A percentile compares a stretch with the other conserved stretches of the same genome.
These are phyloP conservation scores for Pachydiplax longipennis DNA, from an alignment of 2,888 invertebrate genomes.

Conservation along the genomic window DNA sequence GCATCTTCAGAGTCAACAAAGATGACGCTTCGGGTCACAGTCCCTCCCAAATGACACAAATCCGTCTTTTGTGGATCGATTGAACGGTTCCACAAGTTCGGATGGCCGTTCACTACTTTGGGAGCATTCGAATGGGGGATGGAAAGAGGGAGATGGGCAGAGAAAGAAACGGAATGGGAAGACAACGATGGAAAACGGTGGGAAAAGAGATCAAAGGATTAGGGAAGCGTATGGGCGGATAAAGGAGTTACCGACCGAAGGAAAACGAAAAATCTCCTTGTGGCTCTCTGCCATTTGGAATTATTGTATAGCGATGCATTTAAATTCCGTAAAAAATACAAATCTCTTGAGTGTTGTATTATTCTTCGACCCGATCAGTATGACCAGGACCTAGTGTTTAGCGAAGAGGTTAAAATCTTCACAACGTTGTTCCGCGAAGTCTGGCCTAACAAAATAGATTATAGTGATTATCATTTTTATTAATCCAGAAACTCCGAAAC, in stretches of 20 bases:
- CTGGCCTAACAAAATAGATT: too few species aligned
- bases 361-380: too few species aligned
- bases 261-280: too few species aligned
- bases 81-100: neutral
- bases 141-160: neutral
- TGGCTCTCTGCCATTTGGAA: too few species aligned
- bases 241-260: neutral
- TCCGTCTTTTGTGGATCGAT: slow-evolving; percentile 30
- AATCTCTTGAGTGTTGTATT: too few species aligned
- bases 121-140: neutral
- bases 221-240: neutral
- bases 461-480: too few species aligned
- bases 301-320: too few species aligned
- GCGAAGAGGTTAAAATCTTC: too few species aligned
- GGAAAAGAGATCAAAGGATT: neutral
- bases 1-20: neutral
- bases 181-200: neutral
- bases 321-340: too few species aligned
- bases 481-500: too few species aligned
- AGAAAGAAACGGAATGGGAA: neutral
- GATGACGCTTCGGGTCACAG: neutral
- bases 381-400: too few species aligned
- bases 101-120: neutral
- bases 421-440: too few species aligned
- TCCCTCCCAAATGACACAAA: neutral